Percentiles rank a stretch among this genome's conserved stretches.
These are phyloP conservation scores for Synanthedon tipuliformis DNA, from an alignment of 2,888 invertebrate genomes.

Conservation along the genomic window DNA sequence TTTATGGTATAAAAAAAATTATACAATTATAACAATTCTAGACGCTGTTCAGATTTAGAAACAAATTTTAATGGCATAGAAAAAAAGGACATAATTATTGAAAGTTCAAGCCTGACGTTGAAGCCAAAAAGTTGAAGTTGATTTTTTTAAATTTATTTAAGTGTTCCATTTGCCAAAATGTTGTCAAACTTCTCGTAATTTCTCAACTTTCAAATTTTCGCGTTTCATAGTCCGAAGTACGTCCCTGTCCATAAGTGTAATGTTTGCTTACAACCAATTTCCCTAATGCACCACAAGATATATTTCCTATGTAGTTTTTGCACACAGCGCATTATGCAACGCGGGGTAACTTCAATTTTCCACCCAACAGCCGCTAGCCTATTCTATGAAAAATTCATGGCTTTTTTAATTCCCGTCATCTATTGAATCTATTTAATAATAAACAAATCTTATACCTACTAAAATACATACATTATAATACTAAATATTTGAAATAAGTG, in stretches of 20 bases:
- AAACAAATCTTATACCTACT: not conserved
- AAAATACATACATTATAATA: not conserved
- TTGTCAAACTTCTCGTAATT: too few species aligned
- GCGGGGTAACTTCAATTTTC: slow-evolving; percentile 16
- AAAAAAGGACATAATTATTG: too few species aligned
- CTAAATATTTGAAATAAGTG: too few species aligned
- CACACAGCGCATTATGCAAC: slow-evolving; percentile 1
- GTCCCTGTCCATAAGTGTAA: not conserved
- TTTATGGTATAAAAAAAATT: too few species aligned
- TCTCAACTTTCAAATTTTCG: not conserved
- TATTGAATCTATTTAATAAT: slow-evolving; percentile 11
- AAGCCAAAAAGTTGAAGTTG: too few species aligned
- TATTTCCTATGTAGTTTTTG: not conserved
- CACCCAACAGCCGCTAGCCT: slow-evolving; percentile 8
- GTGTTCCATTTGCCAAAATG: too few species aligned
- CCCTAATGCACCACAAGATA: slow-evolving; percentile 21
- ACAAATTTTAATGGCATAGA: too few species aligned
- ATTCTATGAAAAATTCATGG: slow-evolving; percentile 24
- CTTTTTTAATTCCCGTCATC: slow-evolving; percentile 12
- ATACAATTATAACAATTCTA: too few species aligned
- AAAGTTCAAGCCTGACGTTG: too few species aligned
- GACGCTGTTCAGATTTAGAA: too few species aligned
- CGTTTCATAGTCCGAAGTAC: not conserved
- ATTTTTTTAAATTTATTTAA: too few species aligned
- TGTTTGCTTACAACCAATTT: slow-evolving; percentile 26